A percentile compares a stretch with the other conserved stretches of the same genome.
Evolutionary conservation across 2,797 vertebrate genomes (phyloP).

Genomic region (Ctenopoma multispine): DNA sequence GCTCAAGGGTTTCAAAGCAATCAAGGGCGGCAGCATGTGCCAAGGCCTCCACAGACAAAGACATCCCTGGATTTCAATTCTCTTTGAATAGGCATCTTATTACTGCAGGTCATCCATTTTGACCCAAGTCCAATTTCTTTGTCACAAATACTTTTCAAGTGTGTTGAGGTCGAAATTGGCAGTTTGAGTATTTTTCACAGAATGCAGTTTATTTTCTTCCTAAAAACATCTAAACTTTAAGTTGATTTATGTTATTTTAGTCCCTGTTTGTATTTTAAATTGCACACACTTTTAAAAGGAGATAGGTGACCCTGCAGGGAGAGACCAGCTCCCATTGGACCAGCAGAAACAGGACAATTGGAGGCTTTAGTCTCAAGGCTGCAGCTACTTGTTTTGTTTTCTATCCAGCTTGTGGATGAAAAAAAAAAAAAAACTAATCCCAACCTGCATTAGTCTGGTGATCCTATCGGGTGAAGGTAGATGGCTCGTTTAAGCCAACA

Average conservation of each 20-base stretch:
- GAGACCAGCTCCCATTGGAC: constrained; percentile 52
- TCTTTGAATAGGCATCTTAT: constrained; percentile 65
- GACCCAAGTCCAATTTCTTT: constrained; percentile 63
- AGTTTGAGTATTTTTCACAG: not conserved
- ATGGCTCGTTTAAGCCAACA: constrained; percentile 57
- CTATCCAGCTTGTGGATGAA: constrained; percentile 36
- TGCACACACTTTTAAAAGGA: constrained; percentile 25
- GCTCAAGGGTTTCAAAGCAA: constrained; percentile 40
- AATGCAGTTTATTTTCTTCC: constrained; percentile 29
- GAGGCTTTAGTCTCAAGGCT: constrained; percentile 50
- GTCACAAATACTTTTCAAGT: constrained; percentile 37
- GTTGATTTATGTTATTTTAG: constrained; percentile 42
- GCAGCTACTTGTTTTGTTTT: constrained; percentile 36
- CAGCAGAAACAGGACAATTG: constrained; percentile 60
- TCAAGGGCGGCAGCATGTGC: constrained; percentile 40
- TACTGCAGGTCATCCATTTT: constrained; percentile 55
- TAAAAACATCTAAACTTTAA: constrained; percentile 31
- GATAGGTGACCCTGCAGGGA: constrained; percentile 50
- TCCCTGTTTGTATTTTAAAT: constrained; percentile 15
- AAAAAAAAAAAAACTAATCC: constrained; percentile 65
- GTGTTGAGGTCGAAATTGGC: constrained; percentile 41
- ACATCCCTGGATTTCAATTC: constrained; percentile 49
- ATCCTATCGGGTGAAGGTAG: constrained; percentile 67
- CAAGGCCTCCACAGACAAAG: constrained; percentile 50
- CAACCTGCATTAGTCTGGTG: constrained; percentile 57